A percentile compares a stretch with the other conserved stretches of the same genome.
phyloP scores from a whole-genome alignment of 1,140 invertebrate genomes.

The Ladona fulva region DNA sequence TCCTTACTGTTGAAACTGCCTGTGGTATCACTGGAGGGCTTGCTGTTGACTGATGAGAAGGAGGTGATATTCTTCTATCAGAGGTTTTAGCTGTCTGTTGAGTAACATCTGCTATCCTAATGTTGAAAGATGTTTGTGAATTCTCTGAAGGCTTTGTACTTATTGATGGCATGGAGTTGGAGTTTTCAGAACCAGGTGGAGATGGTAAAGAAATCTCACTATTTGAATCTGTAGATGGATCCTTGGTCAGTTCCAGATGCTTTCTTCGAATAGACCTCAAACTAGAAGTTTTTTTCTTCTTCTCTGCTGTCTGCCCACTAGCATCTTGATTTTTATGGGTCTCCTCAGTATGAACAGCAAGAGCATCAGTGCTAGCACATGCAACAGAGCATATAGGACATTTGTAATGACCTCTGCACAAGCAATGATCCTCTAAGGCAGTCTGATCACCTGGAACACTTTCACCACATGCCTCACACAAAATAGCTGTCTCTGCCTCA shows the following conservation, averaged over 20 bases:
- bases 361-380: neutral
- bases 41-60: too few relatives aligned
- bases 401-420: neutral
- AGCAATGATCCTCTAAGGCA: neutral
- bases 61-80: too few relatives aligned
- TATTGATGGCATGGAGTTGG: too few relatives aligned
- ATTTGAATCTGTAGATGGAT: neutral
- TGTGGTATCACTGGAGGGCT: too few relatives aligned
- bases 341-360: neutral
- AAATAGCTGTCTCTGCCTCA: neutral
- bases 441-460: neutral
- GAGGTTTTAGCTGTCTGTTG: too few relatives aligned
- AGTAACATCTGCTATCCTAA: too few relatives aligned
- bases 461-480: neutral
- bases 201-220: neutral
- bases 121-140: too few relatives aligned
- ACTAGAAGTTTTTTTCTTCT: neutral
- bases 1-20: too few relatives aligned
- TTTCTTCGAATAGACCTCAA: neutral
- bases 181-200: neutral
- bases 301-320: neutral
- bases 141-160: too few relatives aligned
- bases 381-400: neutral
- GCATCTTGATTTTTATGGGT: neutral
- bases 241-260: neutral